Conservation (phyloP, 2,113 vertebrate genomes). For the Diadophis punctatus region DNA sequence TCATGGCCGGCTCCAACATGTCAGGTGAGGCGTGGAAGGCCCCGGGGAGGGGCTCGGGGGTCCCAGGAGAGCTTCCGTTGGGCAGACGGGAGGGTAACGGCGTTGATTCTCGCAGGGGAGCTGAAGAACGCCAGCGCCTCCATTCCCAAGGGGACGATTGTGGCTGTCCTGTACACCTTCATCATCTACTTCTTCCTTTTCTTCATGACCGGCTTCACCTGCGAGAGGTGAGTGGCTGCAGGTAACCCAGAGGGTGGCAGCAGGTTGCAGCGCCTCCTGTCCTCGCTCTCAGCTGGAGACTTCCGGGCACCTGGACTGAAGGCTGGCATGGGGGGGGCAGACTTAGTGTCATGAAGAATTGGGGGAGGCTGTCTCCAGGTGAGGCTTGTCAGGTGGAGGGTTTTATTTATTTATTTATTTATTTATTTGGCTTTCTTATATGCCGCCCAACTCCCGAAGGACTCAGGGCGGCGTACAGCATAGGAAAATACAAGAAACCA, state of each 20-base stretch:
- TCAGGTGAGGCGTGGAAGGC: constrained; percentile 72
- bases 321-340: not conserved
- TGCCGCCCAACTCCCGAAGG: no score
- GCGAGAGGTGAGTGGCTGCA: constrained; percentile 72
- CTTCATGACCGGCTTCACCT: constrained; percentile 80
- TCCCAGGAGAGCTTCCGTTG: not conserved
- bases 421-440: no score
- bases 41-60: not conserved
- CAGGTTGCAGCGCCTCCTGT: not conserved
- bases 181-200: constrained; percentile 80
- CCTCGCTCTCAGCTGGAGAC: not conserved
- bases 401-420: no score
- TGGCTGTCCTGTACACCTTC: constrained; percentile 82
- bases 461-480: no score
- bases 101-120: constrained; percentile 32
- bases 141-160: constrained; percentile 81
- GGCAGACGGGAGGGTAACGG: not conserved
- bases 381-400: no score
- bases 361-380: no score
- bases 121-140: constrained; percentile 20
- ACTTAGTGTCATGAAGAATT: not conserved
- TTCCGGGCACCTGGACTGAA: no score
- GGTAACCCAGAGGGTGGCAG: not conserved
- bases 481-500: no score
- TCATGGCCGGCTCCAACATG: constrained; percentile 95